Conservation (phyloP, 2,113 vertebrate species). For the Cinclus cinclus region DNA sequence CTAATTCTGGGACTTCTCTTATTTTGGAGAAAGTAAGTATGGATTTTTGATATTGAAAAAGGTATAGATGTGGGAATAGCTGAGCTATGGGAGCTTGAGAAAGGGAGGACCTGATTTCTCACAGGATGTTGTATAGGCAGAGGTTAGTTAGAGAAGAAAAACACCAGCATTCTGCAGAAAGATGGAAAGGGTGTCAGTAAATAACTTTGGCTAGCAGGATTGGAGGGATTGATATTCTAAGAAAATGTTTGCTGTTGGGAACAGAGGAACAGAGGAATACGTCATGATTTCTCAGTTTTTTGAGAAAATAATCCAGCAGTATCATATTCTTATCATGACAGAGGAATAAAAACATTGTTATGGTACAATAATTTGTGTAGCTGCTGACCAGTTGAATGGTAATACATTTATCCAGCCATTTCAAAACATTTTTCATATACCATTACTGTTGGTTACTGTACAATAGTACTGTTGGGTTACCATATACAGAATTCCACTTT, state of each 20-base stretch:
- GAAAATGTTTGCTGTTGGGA: background rate
- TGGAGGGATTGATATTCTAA: background rate
- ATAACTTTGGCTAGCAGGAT: background rate
- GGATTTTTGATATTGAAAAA: background rate
- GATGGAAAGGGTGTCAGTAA: background rate
- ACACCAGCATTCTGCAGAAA: background rate
- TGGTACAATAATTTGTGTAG: background rate
- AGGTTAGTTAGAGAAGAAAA: background rate
- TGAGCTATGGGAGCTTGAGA: background rate
- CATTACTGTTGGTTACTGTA: background rate
- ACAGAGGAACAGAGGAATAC: background rate
- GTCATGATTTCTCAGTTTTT: background rate
- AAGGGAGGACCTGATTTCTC: background rate
- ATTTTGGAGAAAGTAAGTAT: slow-evolving; percentile 65
- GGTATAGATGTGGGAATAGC: background rate
- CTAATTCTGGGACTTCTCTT: slow-evolving; percentile 61
- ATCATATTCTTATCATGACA: background rate
- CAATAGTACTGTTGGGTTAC: no score
- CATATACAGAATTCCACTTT: background rate
- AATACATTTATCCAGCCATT: background rate
- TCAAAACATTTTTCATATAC: background rate
- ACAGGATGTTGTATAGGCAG: background rate
- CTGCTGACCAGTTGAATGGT: background rate
- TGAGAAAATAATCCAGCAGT: background rate
- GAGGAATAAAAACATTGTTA: background rate